Evolutionary conservation across 1,140 invertebrate genomes (phyloP), one percentile per base, ranked within the genome.

Genomic region (Drosophila mauritiana): DNA sequence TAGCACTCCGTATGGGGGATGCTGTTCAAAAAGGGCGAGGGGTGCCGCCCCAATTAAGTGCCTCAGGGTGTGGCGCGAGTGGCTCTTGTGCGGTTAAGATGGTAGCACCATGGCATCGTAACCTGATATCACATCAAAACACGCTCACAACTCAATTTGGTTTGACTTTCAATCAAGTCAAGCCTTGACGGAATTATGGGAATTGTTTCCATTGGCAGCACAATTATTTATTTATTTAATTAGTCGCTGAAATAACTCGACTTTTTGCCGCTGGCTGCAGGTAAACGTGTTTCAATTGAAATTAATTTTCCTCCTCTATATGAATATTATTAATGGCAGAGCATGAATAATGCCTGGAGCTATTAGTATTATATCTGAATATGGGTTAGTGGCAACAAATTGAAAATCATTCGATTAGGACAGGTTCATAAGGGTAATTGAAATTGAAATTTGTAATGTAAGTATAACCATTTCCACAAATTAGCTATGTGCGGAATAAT

Each of bases 51-150:
- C 83, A 85, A 85, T 85, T 88, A 85, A 69, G 61, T 65, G 56
- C 51, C 64, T 57, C 61, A 27, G 70, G 73, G 78, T 73, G 68
- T 76, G 70, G 80, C 57, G 53, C 64, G 54, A 82, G 79, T 83
- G 73, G 54, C 73, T 70, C 68, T 88, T 56, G 65, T 84, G 59
- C 59, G 59, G 72, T 70, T 70, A 61, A 89, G 80, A 72, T 80
- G 59, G 70, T 45, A 54, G 65, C 72, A 81, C 53, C 48, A 64
- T 46, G 69, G 59, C 36, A 22, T 39, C 22, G 69, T 45, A 73
- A 73, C 55, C 34, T 61, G 68, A 73, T 72, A 70, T 40, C 67
- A 40, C 68, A 72, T 72, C 65, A 72, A 48, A 72, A 36, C 42
- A 45, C 25, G 20, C 42, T 13, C 42, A 10, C 25, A 70, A 70